Percentiles rank a stretch among this genome's conserved stretches.
These are phyloP conservation scores for Pyrochroa serraticornis DNA, from an alignment of 2,888 invertebrate species.

Conservation along the genomic window DNA sequence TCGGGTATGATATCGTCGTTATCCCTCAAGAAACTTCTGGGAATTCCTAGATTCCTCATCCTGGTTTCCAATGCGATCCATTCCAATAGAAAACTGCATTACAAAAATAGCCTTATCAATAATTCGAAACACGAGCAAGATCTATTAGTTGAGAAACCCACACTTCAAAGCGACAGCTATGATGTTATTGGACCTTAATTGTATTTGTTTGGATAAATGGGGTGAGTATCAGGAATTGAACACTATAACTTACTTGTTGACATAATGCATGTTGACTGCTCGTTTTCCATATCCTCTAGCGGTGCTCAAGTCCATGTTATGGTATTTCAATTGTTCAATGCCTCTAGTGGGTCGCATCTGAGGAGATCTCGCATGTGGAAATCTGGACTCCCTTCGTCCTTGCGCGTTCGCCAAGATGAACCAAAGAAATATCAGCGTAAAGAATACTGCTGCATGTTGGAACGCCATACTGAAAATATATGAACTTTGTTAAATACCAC, in stretches of 20 bases:
- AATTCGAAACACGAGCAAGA: neutral
- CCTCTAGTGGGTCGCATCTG: constrained; percentile 67
- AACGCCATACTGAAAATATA: constrained; percentile 29
- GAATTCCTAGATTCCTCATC: constrained; percentile 34
- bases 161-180: neutral
- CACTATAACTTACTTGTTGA: constrained; percentile 34
- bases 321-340: constrained; percentile 53
- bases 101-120: constrained; percentile 11
- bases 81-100: constrained; percentile 38
- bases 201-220: neutral
- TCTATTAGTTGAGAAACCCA: neutral
- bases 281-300: constrained; percentile 71
- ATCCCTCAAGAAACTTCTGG: constrained; percentile 22
- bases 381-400: constrained; percentile 54
- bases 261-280: constrained; percentile 55
- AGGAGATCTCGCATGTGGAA: constrained; percentile 51
- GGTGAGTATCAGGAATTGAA: neutral
- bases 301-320: constrained; percentile 66
- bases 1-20: constrained; percentile 20
- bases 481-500: neutral
- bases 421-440: constrained; percentile 39
- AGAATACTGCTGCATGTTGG: constrained; percentile 35
- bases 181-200: neutral
- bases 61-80: constrained; percentile 39
- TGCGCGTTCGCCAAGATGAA: constrained; percentile 36